Evolutionary conservation across 2,888 invertebrate species (phyloP).

Genomic region (Molorchus minor): DNA sequence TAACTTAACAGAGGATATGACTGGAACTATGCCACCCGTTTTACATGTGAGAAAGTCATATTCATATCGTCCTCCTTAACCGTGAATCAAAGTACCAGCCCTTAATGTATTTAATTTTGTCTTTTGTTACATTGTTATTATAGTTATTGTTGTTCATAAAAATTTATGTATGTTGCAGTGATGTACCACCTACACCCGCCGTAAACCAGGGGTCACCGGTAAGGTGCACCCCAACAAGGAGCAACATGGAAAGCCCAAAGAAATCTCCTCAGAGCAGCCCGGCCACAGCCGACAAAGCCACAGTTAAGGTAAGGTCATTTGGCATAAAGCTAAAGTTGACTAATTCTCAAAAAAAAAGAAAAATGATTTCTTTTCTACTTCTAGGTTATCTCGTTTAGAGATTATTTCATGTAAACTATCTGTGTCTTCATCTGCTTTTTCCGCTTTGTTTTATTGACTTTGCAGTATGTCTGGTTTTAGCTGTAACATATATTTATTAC

Average conservation of each 20-base stretch:
- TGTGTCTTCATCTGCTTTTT: too few species aligned
- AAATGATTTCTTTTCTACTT: too few species aligned
- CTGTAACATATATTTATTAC: too few species aligned
- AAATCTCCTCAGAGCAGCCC: slow-evolving; percentile 68
- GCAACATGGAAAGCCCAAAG: slow-evolving; percentile 68
- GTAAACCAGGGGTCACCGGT: slow-evolving; percentile 67
- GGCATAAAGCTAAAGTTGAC: too few species aligned
- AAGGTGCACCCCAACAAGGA: slow-evolving; percentile 65
- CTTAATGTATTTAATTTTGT: background rate
- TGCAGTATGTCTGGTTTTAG: too few species aligned
- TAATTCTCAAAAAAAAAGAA: too few species aligned
- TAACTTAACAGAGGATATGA: too few species aligned
- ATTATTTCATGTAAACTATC: too few species aligned
- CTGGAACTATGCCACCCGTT: too few species aligned
- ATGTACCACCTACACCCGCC: slow-evolving; percentile 69
- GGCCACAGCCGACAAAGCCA: slow-evolving; percentile 65
- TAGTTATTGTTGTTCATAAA: background rate
- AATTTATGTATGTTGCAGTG: slow-evolving; percentile 66
- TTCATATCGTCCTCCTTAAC: background rate
- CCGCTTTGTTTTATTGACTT: too few species aligned
- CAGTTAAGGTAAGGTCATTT: slow-evolving; percentile 58
- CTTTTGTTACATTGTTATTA: background rate
- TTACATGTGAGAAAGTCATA: background rate
- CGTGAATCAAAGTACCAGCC: background rate
- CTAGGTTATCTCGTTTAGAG: too few species aligned